A percentile compares a stretch with the other conserved stretches of the same genome.
These are phyloP conservation scores for Dexiosoma caninum DNA, from an alignment of 2,888 invertebrate genomes.

Conservation along the genomic window DNA sequence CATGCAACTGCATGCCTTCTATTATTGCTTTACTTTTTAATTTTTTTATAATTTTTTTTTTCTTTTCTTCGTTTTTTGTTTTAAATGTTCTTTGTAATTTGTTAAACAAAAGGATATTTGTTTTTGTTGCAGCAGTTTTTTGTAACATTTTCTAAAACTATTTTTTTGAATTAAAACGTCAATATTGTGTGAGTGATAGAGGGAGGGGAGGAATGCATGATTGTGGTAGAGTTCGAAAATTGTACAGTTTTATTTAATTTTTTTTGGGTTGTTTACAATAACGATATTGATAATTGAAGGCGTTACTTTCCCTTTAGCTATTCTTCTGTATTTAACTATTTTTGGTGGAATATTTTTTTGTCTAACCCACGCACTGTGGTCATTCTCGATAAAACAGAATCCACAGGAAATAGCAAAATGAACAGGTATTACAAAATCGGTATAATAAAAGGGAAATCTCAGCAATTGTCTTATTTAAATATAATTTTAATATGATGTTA, in stretches of 20 bases:
- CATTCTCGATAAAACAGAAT: neutral
- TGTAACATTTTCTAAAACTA: neutral
- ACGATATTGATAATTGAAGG: constrained; percentile 62
- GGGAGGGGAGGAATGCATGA: neutral
- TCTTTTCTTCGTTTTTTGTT: neutral
- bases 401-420: no score
- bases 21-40: constrained; percentile 26
- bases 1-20: constrained; percentile 59
- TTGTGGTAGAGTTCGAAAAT: constrained; percentile 35
- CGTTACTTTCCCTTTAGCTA: constrained; percentile 49
- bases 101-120: constrained; percentile 56
- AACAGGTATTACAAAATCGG: no score
- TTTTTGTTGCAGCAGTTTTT: constrained; percentile 28
- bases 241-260: constrained; percentile 22
- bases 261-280: constrained; percentile 40
- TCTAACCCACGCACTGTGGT: neutral
- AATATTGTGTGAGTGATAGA: neutral
- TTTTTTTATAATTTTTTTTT: constrained; percentile 4
- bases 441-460: no score
- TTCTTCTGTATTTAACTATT: constrained; percentile 2
- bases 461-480: no score
- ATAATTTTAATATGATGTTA: no score
- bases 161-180: neutral
- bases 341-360: constrained; percentile 1
- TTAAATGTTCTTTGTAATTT: constrained; percentile 48